Conservation (phyloP, 30 jellyfish, hydroid and myxozoan species). For the Cassiopea xamachana region DNA sequence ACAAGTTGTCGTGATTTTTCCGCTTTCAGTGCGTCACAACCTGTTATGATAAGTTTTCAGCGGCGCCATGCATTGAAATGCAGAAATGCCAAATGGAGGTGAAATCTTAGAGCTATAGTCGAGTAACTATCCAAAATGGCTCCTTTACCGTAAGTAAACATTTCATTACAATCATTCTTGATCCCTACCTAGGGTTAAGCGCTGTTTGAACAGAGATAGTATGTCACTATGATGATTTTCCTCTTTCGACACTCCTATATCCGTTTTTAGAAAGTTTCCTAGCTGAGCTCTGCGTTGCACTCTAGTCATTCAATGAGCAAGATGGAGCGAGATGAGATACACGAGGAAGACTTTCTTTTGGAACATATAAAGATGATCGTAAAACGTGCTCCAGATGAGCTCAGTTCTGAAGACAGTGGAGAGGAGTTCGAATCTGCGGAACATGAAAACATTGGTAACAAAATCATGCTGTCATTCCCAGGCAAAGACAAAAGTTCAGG, state of each 20-base stretch:
- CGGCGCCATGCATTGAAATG: too few relatives aligned
- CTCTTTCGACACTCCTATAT: background rate
- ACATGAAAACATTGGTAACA: conserved; percentile 9
- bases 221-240: background rate
- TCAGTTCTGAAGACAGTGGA: conserved; percentile 1
- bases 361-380: background rate
- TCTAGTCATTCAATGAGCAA: background rate
- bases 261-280: background rate
- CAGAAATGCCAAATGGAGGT: too few relatives aligned
- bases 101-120: too few relatives aligned
- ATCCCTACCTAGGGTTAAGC: too few relatives aligned
- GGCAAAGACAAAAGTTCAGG: background rate
- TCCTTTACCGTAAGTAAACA: background rate
- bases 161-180: background rate
- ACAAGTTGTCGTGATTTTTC: too few relatives aligned
- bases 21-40: too few relatives aligned
- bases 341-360: background rate
- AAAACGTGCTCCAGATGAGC: conserved; percentile 5
- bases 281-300: background rate
- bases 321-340: conserved; percentile 6
- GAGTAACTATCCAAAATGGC: too few relatives aligned
- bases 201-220: background rate
- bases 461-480: conserved; percentile 9
- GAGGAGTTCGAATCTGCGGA: conserved; percentile 18
- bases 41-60: too few relatives aligned